Evolutionary conservation across 2,113 vertebrate species (phyloP).

Genomic region (Haplochromis vanheusdeni): DNA sequence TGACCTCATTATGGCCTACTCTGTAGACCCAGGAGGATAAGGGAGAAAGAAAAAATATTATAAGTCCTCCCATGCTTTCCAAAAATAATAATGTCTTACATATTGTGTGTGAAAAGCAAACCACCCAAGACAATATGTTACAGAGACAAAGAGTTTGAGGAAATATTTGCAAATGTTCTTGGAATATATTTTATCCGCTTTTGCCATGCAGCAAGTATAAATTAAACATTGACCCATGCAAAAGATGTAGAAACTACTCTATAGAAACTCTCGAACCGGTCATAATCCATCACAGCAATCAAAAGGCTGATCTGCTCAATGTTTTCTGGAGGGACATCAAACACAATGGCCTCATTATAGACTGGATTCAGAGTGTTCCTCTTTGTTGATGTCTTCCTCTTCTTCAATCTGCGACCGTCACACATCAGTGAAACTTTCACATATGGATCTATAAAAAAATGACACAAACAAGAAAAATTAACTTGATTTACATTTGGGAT

Average conservation of each 20-base stretch:
- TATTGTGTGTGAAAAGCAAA: not conserved
- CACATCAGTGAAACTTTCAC: constrained; percentile 99
- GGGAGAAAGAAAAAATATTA: constrained; percentile 64
- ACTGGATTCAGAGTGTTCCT: constrained; percentile 96
- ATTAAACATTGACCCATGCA: not conserved
- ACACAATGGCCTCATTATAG: constrained; percentile 99
- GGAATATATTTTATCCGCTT: not conserved
- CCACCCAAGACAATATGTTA: not conserved
- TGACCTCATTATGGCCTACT: constrained; percentile 99
- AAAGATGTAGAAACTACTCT: not conserved
- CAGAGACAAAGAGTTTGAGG: not conserved
- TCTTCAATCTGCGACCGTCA: constrained; percentile 92
- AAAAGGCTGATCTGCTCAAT: constrained; percentile 97
- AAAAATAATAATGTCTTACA: not conserved
- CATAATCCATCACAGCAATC: constrained; percentile 99
- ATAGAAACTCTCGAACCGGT: constrained; percentile 81
- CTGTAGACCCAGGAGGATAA: constrained; percentile 78
- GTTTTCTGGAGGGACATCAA: constrained; percentile 94
- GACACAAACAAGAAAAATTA: not conserved
- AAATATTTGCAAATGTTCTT: not conserved
- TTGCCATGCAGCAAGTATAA: not conserved
- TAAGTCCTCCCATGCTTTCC: not conserved
- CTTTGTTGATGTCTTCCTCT: constrained; percentile 98
- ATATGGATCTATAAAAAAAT: constrained; percentile 84
- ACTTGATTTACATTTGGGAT: not conserved